These are phyloP conservation scores for Larimichthys polyactis DNA, from an alignment of 2,113 vertebrate genomes.

Conservation along the genomic window DNA sequence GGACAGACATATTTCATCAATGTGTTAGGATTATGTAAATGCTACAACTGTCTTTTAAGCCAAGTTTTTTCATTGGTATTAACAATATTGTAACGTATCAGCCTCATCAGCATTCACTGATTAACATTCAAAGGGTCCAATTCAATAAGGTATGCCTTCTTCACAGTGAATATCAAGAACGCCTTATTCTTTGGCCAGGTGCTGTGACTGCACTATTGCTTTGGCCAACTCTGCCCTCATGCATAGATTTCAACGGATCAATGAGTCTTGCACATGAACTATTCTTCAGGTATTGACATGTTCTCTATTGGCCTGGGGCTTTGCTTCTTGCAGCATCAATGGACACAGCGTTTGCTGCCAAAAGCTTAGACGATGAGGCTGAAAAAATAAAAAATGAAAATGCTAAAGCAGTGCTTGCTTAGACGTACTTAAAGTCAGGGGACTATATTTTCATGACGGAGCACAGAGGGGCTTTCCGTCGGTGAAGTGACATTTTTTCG, in stretches of 20 bases:
- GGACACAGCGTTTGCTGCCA: conserved; percentile 13
- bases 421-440: conserved; percentile 29
- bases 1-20: too few relatives aligned
- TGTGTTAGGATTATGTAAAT: too few relatives aligned
- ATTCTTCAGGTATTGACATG: conserved; percentile 65
- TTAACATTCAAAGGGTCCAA: conserved; percentile 9
- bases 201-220: conserved; percentile 56
- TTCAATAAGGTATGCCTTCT: conserved; percentile 17
- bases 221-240: conserved; percentile 35
- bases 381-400: neutral
- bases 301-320: conserved; percentile 26
- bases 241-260: conserved; percentile 70
- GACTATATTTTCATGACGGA: conserved; percentile 42
- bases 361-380: conserved; percentile 26
- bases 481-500: conserved; percentile 45
- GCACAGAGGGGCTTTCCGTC: conserved; percentile 25
- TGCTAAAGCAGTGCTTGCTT: conserved; percentile 8
- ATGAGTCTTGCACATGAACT: conserved; percentile 64
- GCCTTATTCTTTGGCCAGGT: conserved; percentile 45
- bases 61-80: too few relatives aligned
- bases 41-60: too few relatives aligned
- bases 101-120: neutral
- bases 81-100: neutral
- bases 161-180: conserved; percentile 15
- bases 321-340: conserved; percentile 41